Evolutionary conservation across 2,797 vertebrate genomes (phyloP).

Genomic region (Coranthus polyacanthus): DNA sequence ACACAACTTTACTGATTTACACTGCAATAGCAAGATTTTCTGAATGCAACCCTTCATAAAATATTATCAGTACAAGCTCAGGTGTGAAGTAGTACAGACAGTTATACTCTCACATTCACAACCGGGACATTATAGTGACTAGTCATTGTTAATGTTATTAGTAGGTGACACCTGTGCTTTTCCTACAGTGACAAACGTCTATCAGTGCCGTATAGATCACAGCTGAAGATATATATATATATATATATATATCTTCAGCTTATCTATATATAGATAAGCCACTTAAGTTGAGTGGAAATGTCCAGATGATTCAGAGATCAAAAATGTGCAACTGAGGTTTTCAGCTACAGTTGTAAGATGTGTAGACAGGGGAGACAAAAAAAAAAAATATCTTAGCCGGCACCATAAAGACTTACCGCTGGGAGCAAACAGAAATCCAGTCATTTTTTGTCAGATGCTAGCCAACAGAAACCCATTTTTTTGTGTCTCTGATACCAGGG

Average conservation of each 20-base stretch:
- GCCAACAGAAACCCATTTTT: constrained; percentile 50
- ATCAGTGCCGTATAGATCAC: not conserved
- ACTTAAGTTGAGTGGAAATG: constrained; percentile 3
- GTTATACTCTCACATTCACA: too few relatives aligned
- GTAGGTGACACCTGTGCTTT: too few relatives aligned
- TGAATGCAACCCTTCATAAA: not conserved
- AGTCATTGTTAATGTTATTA: too few relatives aligned
- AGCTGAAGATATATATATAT: constrained; percentile 1
- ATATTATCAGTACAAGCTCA: too few relatives aligned
- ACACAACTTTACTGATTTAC: not conserved
- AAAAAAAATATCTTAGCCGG: constrained; percentile 26
- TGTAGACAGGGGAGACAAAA: constrained; percentile 14
- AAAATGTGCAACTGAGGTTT: constrained; percentile 7
- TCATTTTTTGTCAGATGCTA: constrained; percentile 44
- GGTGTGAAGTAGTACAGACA: too few relatives aligned
- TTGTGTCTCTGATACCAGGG: constrained; percentile 33
- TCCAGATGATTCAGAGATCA: not conserved
- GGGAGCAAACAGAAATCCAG: constrained; percentile 42
- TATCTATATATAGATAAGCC: constrained; percentile 3
- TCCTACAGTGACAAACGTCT: too few relatives aligned
- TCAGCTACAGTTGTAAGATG: not conserved
- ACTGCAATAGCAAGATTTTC: not conserved
- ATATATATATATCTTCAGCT: too few relatives aligned
- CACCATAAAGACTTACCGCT: constrained; percentile 29
- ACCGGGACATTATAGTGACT: too few relatives aligned